Conservation (phyloP, 2,797 vertebrate species). For the Monodelphis domestica region DNA sequence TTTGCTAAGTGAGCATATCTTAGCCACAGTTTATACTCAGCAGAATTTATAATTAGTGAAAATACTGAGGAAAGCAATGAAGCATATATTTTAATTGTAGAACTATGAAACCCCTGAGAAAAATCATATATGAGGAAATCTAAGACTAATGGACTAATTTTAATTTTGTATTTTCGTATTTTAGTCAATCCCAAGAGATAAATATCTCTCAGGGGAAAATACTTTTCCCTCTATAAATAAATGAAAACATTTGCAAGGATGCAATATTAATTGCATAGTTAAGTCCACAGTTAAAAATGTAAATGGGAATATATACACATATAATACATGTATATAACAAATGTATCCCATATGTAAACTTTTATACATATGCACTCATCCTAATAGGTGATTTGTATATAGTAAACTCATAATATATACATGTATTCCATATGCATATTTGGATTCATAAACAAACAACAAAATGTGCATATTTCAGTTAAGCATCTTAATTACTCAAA, state of each 20-base stretch:
- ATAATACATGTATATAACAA: background rate
- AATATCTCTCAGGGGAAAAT: conserved; percentile 48
- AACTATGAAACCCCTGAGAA: conserved; percentile 69
- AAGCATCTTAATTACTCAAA: background rate
- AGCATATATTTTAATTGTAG: conserved; percentile 71
- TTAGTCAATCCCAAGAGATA: conserved; percentile 50
- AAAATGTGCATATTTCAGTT: background rate
- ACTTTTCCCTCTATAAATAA: conserved; percentile 9
- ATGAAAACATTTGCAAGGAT: conserved; percentile 4
- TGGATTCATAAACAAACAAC: background rate
- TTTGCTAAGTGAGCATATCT: conserved; percentile 61
- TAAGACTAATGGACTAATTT: conserved; percentile 69
- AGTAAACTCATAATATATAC: background rate
- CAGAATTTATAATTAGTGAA: conserved; percentile 76
- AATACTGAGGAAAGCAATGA: conserved; percentile 66
- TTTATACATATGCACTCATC: background rate
- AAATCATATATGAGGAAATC: conserved; percentile 61
- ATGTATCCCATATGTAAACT: background rate
- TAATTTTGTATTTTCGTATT: conserved; percentile 56
- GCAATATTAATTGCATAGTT: background rate
- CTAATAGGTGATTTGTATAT: background rate
- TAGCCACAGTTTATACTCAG: conserved; percentile 71
- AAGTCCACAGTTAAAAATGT: background rate
- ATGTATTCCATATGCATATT: background rate
- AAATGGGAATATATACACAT: background rate